Evolutionary conservation across 2,797 vertebrate species (phyloP), one percentile per base, ranked within the genome.

Genomic region (Scarus forsteni): DNA sequence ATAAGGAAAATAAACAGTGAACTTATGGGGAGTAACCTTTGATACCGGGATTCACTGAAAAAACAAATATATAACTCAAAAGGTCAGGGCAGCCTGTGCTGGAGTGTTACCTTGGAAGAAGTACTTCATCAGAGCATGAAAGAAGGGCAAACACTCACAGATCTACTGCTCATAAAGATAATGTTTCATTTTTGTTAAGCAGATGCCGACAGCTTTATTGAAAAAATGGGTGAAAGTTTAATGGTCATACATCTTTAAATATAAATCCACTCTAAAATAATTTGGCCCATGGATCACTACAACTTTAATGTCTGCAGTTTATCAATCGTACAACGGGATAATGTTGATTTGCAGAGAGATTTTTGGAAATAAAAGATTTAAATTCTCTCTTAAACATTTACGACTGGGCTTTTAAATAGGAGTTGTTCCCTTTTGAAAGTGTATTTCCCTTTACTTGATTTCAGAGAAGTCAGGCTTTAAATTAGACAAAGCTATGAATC

Each of bases 1-100:
- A 92, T 78, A 86, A 75, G 66, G 70, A 73, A 77, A 89, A 40
- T 10, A 90, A 89, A 88, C 83, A 91, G 89, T 80, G 69, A 88
- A 86, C 66, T 84, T 83, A 84, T 50, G 45, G 38, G 53, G 63
- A 83, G 83, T 85, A 88, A 88, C 86, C 89, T 92, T 90, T 91
- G 83, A 82, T 85, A 86, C 63, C 73, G 48, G 75, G 74, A 77
- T 60, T 73, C 78, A 82, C 55, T 88, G 71, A 83, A 89, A n/a
- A 88, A 65, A 85, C 70, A 88, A 70, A 77, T 77, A 70, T 70
- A 80, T 52, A 70, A 62, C 53, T 53, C 59, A 73, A 85, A 89
- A 89, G 83, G 88, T 92, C 85, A 89, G 51, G 55, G 59, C 1
- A 49, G 79, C 81, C 65, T 73, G 85, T 73, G 72, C 57, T 0